Base-by-base conservation (phyloP, 2,888 invertebrate genomes). In the Allolobophora icterica region DNA sequence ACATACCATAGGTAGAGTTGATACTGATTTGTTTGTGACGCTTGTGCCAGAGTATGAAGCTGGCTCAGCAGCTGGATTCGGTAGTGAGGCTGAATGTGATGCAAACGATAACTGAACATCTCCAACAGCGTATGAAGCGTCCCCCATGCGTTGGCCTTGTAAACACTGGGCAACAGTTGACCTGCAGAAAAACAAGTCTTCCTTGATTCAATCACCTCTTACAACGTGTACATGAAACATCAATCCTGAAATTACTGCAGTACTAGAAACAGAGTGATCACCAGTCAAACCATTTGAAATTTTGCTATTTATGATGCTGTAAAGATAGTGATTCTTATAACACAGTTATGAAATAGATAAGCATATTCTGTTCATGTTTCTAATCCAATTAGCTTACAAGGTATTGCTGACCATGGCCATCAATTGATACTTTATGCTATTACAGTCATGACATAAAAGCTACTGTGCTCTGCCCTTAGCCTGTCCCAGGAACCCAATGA, bases 71-170 rank as follows among this genome's bases (percentile, higher is more conserved):
- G 96, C 94, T 99, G 98, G 30, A 99, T 98, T 91, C 98, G 96
- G 95, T 99, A 99, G 95, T 98, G 98, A 0, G 98, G 98, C 94
- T 98, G 98, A 93, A 99, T 98, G 95, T 99, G 99, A 95, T 99
- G 98, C 95, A 99, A 97, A 89, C 99, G 96, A 95, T 98, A 98
- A 92, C 98, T 98, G 95, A 99, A 98, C 98, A 99, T 99, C 95
- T 99, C 99, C 94, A 99, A 95, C 83, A 99, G 96, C 0, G 98
- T 98, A 95, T 99, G 98, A n/a, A 99, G 96, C 91, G 98, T 98
- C 38, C 98, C 98, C 98, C 98, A 98, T 0, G 98, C 98, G 94
- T 98, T 98, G 30, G 97, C 97, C 95, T 98, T 98, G 94, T 98
- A 92, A 84, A 98, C 98, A 42, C 97, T 97, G 0, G 99, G 98